Conservation (phyloP, 2,888 invertebrate genomes). For the Brachypterus glaber region DNA sequence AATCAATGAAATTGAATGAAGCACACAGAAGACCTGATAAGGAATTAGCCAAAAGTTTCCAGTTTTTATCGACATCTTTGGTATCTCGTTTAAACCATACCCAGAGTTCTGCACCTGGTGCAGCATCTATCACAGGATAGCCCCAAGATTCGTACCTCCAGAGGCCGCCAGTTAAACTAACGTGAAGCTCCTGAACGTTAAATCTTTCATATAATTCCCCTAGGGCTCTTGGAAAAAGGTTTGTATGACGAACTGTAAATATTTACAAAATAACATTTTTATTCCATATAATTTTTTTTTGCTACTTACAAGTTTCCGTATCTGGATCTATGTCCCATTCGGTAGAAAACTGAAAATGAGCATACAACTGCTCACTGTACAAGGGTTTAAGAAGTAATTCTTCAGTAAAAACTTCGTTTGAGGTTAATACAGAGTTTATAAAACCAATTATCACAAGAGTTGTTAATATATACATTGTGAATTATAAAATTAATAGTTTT, state of each 20-base stretch:
- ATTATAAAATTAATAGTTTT: too few species aligned
- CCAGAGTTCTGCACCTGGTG: constrained; percentile 90
- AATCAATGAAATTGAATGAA: constrained; percentile 88
- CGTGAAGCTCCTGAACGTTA: constrained; percentile 80
- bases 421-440: constrained; percentile 12
- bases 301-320: constrained; percentile 51
- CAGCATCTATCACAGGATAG: constrained; percentile 79
- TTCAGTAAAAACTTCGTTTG: constrained; percentile 65
- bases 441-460: not conserved
- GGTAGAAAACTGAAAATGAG: constrained; percentile 86
- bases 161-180: constrained; percentile 85
- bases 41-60: constrained; percentile 82
- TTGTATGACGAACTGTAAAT: constrained; percentile 67
- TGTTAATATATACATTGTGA: not conserved
- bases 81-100: constrained; percentile 77
- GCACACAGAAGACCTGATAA: constrained; percentile 94
- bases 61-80: constrained; percentile 65
- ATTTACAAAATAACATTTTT: constrained; percentile 11
- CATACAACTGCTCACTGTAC: constrained; percentile 72
- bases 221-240: constrained; percentile 78
- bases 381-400: constrained; percentile 82
- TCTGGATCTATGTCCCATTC: constrained; percentile 55
- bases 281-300: constrained; percentile 8
- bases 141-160: constrained; percentile 95
- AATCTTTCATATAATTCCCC: constrained; percentile 80